Percentiles rank a stretch among this genome's conserved stretches.
phyloP scores from a whole-genome alignment of 2,797 vertebrate genomes.

The Myripristis murdjan region DNA sequence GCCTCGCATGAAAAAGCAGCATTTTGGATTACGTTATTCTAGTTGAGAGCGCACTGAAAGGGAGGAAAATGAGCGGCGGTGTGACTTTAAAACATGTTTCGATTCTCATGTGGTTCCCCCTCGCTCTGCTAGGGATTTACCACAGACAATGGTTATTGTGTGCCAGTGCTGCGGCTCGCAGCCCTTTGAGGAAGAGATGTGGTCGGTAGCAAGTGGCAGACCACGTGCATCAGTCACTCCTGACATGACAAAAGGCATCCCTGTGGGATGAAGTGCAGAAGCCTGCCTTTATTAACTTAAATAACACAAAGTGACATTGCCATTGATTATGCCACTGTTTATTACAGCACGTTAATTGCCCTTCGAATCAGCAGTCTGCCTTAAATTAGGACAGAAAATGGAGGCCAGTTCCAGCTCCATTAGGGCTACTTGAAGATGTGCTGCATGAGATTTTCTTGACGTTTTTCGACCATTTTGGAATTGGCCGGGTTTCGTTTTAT shows the following conservation, averaged over 20 bases:
- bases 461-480: constrained; percentile 17
- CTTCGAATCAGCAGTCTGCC: constrained; percentile 46
- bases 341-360: constrained; percentile 54
- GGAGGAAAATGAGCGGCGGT: constrained; percentile 49
- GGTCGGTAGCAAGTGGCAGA: constrained; percentile 53
- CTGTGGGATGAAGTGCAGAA: constrained; percentile 45
- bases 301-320: constrained; percentile 67
- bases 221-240: constrained; percentile 54
- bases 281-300: constrained; percentile 66
- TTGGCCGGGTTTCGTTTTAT: constrained; percentile 17
- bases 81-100: constrained; percentile 70
- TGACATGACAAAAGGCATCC: constrained; percentile 57
- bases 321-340: constrained; percentile 67
- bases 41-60: constrained; percentile 30
- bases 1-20: constrained; percentile 13
- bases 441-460: constrained; percentile 6
- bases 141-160: constrained; percentile 84
- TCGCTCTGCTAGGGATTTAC: constrained; percentile 72
- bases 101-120: constrained; percentile 39
- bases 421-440: constrained; percentile 40
- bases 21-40: constrained; percentile 28
- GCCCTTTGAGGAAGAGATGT: constrained; percentile 73
- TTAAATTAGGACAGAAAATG: constrained; percentile 59
- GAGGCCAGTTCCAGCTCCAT: constrained; percentile 24
- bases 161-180: constrained; percentile 61